These are phyloP conservation scores for Clarias platycephalus DNA, from an alignment of 2,797 vertebrate genomes.

Conservation along the genomic window DNA sequence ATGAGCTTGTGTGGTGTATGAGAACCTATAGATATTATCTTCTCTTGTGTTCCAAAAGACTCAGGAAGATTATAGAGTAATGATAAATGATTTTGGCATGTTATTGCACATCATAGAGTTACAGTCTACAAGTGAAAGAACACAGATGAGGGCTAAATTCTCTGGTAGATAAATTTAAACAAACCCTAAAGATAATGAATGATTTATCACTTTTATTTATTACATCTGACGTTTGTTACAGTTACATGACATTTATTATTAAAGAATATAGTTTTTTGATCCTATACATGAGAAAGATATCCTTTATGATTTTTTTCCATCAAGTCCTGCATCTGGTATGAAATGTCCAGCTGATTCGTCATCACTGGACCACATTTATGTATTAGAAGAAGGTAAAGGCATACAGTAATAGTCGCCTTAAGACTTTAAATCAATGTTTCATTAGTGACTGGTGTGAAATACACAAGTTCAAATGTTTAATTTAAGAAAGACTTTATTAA, in stretches of 20 bases:
- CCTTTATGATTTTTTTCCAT: background rate
- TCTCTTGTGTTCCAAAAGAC: conserved; percentile 4
- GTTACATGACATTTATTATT: no score
- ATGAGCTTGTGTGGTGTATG: conserved; percentile 10
- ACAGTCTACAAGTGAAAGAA: conserved; percentile 20
- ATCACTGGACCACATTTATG: background rate
- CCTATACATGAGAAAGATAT: background rate
- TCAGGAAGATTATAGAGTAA: background rate
- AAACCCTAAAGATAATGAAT: background rate
- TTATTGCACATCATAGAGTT: conserved; percentile 6
- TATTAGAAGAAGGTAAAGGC: background rate
- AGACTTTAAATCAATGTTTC: no score
- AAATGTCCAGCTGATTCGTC: background rate
- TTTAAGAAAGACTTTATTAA: no score
- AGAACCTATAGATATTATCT: conserved; percentile 5
- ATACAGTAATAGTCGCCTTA: no score
- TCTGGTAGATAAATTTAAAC: no score
- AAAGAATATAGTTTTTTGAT: background rate
- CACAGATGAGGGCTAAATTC: background rate
- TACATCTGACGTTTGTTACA: background rate
- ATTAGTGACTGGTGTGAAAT: no score
- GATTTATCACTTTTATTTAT: conserved; percentile 1
- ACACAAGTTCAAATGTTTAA: no score
- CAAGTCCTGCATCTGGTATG: background rate
- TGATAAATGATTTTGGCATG: conserved; percentile 12